phyloP scores from a whole-genome alignment of 1,140 invertebrate genomes.

The Oscheius sp. region DNA sequence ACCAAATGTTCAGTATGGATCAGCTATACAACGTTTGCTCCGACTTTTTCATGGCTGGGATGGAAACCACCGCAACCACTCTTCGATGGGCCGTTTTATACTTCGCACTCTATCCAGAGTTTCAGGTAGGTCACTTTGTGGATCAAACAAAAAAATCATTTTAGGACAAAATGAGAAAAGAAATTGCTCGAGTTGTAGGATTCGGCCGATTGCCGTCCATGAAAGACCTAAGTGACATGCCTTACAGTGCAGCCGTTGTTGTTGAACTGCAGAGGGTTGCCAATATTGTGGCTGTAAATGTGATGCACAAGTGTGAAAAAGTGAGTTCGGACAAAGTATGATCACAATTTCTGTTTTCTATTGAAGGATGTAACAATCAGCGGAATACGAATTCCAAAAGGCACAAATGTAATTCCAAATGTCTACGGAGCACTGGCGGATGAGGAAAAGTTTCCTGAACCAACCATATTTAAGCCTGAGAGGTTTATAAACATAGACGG shows the following conservation, averaged over 20 bases:
- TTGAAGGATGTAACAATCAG: not conserved
- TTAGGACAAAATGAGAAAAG: constrained; percentile 2
- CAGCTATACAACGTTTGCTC: constrained; percentile 2
- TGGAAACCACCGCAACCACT: constrained; percentile 10
- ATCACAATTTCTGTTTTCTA: not conserved
- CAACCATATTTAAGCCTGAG: not conserved
- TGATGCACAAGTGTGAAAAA: not conserved
- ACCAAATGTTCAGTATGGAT: not conserved
- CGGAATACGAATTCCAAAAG: not conserved
- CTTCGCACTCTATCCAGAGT: not conserved
- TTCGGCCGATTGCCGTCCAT: not conserved
- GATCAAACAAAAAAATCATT: not conserved
- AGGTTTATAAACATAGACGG: not conserved
- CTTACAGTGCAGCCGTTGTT: not conserved
- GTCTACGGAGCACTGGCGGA: not conserved
- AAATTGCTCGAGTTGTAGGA: not conserved
- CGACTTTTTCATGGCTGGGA: constrained; percentile 17
- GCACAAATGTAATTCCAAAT: not conserved
- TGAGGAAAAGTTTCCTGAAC: not conserved
- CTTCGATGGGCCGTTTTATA: not conserved
- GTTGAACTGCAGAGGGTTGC: not conserved
- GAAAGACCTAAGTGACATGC: not conserved
- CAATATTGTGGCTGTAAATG: not conserved
- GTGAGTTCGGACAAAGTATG: not conserved
- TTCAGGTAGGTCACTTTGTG: not conserved